Evolutionary conservation across 2,797 vertebrate genomes (phyloP), one percentile per base, ranked within the genome.

Genomic region (Accipiter minullus): DNA sequence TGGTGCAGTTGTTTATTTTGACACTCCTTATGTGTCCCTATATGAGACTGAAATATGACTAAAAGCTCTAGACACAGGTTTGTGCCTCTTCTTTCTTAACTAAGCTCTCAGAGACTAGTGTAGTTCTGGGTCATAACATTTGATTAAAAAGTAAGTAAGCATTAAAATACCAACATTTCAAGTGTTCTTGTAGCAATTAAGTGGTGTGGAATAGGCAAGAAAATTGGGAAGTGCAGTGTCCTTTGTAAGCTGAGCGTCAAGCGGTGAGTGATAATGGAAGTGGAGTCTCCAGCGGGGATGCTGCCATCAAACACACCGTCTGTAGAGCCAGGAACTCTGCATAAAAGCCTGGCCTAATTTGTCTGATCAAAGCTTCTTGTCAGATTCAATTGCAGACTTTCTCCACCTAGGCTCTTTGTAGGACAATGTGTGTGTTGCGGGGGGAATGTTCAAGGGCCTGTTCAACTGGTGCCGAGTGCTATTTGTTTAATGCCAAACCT

Each of bases 281-380:
- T 79, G 63, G 72, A 84, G 86, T 59, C 66, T 94, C 76, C 95
- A 95, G 68, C 93, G 80, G 88, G 69, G 93, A 86, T 2, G 2
- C 58, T 94, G 80, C 85, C 85, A 84, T 90, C 83, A 89, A 91
- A 82, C 52, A 36, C 60, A 52, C 16, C 3, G 3, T 86, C 48
- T 81, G 74, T 17, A 81, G 47, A 83, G n/a, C 76, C 20, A 16
- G 63, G 38, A 90, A 36, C 71, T 69, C 82, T 1, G 1, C 59
- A 48, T 92, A 84, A 94, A 94, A 96, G 29, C 83, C 87, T 89
- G 81, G 56, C 59, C 71, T 90, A 79, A 97, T 97, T 95, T 95
- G 52, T 90, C 69, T 92, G 71, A 94, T 95, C 77, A 96, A 92
- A 96, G 86, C 40, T 90, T 81, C 55, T 67, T 79, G 59, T 81